These are phyloP conservation scores for Psittacula derbiana DNA, from an alignment of 2,797 vertebrate genomes.

Conservation along the genomic window DNA sequence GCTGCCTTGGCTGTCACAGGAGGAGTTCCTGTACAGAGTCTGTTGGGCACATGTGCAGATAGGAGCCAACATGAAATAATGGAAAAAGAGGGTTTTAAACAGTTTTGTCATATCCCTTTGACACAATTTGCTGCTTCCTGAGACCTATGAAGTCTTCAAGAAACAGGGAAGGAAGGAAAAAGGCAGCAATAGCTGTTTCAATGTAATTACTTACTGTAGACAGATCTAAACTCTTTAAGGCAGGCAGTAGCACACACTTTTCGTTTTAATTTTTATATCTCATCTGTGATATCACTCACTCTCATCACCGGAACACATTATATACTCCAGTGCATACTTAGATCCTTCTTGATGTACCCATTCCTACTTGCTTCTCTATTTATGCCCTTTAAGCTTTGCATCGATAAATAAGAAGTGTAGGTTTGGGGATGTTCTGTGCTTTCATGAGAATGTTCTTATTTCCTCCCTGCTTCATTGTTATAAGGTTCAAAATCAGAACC, in stretches of 20 bases:
- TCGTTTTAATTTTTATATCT: background rate
- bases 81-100: background rate
- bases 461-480: background rate
- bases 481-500: background rate
- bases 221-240: background rate
- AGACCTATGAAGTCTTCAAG: background rate
- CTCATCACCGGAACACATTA: background rate
- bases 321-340: background rate
- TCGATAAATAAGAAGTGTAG: background rate
- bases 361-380: background rate
- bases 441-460: background rate
- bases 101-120: background rate
- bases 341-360: background rate
- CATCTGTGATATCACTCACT: background rate
- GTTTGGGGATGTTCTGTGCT: background rate
- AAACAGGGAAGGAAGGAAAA: background rate
- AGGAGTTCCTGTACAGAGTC: background rate
- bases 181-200: background rate
- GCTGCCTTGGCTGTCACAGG: background rate
- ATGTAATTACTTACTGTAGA: background rate
- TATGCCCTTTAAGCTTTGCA: background rate
- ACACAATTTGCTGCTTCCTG: background rate
- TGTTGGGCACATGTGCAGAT: background rate
- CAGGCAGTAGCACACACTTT: background rate
- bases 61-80: background rate